These are phyloP conservation scores for Garrulus glandarius DNA, from an alignment of 2,797 vertebrate species.

Conservation along the genomic window DNA sequence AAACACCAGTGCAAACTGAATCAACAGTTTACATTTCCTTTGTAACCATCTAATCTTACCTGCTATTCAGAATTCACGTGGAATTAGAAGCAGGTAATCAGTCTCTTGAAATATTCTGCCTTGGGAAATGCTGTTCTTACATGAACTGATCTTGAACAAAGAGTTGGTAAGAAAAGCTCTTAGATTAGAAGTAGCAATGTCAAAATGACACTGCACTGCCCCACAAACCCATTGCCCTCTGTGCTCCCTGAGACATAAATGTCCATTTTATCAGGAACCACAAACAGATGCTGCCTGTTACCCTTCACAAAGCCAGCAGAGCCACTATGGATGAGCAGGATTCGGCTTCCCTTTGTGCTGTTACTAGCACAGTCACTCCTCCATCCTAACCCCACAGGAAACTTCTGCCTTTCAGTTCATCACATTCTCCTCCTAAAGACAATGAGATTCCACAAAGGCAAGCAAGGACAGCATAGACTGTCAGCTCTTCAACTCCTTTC, in stretches of 20 bases:
- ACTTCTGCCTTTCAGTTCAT: background rate
- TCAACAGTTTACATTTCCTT: conserved; percentile 11
- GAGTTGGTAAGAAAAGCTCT: background rate
- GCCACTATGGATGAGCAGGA: background rate
- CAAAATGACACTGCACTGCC: background rate
- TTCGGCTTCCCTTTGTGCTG: background rate
- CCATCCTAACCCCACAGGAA: background rate
- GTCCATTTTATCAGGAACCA: background rate
- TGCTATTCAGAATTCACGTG: conserved; percentile 8
- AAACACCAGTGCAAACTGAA: conserved; percentile 7
- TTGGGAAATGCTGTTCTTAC: background rate
- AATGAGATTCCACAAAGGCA: background rate
- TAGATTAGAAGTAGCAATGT: background rate
- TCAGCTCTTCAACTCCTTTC: background rate
- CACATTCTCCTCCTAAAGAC: background rate
- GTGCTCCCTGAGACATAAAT: background rate
- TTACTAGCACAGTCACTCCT: background rate
- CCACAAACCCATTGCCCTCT: background rate
- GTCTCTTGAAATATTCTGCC: background rate
- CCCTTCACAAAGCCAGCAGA: background rate
- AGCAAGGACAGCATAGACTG: background rate
- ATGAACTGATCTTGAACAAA: background rate
- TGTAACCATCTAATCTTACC: conserved; percentile 26
- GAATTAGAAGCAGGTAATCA: background rate
- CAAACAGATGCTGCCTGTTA: background rate